A percentile compares a stretch with the other conserved stretches of the same genome.
Evolutionary conservation across 2,888 invertebrate species (phyloP).

Genomic region (Mimumesa dahlbomi): DNA sequence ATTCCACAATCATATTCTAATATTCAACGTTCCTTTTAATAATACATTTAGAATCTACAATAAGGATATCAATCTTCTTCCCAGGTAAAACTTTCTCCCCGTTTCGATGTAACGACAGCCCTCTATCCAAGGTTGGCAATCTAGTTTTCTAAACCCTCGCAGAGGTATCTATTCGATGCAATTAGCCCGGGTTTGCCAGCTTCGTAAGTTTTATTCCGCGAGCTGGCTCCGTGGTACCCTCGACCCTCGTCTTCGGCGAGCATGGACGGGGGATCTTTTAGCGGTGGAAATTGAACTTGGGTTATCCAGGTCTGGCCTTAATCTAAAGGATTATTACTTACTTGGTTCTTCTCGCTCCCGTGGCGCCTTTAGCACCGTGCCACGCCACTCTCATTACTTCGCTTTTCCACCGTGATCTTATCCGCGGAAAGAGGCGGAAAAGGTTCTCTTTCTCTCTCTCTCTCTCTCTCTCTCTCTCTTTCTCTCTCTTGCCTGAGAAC

Average conservation of each 20-base stretch:
- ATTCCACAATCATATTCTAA: no score
- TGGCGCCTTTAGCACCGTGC: conserved; percentile 10
- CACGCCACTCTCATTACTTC: conserved; percentile 38
- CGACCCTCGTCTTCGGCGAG: conserved; percentile 10
- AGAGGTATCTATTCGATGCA: conserved; percentile 32
- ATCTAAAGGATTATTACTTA: conserved; percentile 62
- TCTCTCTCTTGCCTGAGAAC: no score
- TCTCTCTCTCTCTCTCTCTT: no score
- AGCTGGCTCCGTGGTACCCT: conserved; percentile 11
- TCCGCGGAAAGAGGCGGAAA: conserved; percentile 1
- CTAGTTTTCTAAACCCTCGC: no score
- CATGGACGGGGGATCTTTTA: conserved; percentile 33
- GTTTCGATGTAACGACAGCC: no score
- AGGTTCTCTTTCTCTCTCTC: no score
- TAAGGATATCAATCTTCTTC: no score
- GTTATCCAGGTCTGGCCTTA: conserved; percentile 55
- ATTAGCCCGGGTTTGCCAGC: conserved; percentile 35
- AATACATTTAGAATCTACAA: no score
- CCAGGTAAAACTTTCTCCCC: no score
- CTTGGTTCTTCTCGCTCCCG: conserved; percentile 8
- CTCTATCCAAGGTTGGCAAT: no score
- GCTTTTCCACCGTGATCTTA: conserved; percentile 27
- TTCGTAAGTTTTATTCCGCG: conserved; percentile 18
- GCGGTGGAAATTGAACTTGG: conserved; percentile 54
- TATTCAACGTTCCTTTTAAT: no score